Percentiles rank a stretch among this genome's conserved stretches.
Evolutionary conservation across 2,888 invertebrate species (phyloP).

Genomic region (Pristionchus fissidentatus): DNA sequence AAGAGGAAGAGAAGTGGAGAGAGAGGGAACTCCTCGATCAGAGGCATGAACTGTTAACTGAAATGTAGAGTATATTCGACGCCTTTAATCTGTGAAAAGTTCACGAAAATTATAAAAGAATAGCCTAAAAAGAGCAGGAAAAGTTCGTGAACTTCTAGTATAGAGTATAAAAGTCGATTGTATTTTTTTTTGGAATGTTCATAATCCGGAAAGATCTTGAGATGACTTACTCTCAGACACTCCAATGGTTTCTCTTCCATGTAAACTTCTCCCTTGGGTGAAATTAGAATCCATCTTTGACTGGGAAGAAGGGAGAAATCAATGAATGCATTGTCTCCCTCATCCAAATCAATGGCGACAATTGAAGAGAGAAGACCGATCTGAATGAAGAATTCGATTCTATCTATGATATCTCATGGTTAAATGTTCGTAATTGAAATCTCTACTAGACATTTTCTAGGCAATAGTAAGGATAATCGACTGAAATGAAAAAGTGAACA

Average conservation of each 20-base stretch:
- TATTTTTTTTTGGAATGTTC: neutral
- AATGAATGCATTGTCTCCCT: constrained; percentile 33
- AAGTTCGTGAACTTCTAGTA: too few relatives aligned
- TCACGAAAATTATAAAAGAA: neutral
- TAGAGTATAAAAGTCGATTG: too few relatives aligned
- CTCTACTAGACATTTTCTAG: too few relatives aligned
- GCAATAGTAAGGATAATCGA: too few relatives aligned
- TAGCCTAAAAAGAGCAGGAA: neutral
- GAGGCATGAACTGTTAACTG: constrained; percentile 1
- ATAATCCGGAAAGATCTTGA: constrained; percentile 2
- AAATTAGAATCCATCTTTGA: neutral
- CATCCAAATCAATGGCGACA: neutral
- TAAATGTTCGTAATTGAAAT: neutral
- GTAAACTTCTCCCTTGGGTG: constrained; percentile 11
- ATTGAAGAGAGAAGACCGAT: neutral
- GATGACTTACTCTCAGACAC: neutral
- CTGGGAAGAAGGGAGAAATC: constrained; percentile 22
- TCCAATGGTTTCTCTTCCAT: neutral
- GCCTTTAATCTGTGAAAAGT: neutral
- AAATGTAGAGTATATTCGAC: neutral
- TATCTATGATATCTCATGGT: neutral
- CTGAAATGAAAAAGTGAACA: too few relatives aligned
- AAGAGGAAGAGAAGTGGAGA: neutral
- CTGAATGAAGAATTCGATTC: neutral
- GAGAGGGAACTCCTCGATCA: constrained; percentile 42